Evolutionary conservation across 2,888 invertebrate species (phyloP), one percentile per base, ranked within the genome.

Genomic region (Timema cristinae): DNA sequence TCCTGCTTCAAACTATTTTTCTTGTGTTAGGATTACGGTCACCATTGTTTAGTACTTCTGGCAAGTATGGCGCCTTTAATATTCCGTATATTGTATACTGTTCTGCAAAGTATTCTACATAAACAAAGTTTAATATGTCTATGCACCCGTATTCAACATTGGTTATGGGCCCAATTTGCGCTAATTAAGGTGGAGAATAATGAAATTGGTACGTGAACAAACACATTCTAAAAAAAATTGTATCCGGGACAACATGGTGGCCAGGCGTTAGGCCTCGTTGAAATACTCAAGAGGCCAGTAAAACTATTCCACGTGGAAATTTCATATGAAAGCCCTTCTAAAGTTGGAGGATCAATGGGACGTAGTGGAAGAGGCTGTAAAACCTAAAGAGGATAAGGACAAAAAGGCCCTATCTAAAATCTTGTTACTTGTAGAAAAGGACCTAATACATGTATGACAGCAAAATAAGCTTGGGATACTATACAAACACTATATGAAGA

Each of bases 341-440:
- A 15, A 32, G 7, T 16, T 63, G 47, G 61, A 61, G 6, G 61
- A 61, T 16, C 61, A 61, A 16, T 61, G 61, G 63, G 63, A 63
- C 47, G 16, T 32, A 32, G 5, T 15, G 7, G 32, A 63, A 15
- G 16, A 16, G 2, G 47, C 11, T 32, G 4, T 16, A 32, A 63
- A 63, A 16, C 32, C 32, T 10, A 13, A 61, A 32, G 13, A 16
- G 11, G 15, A 15, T 15, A 63, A 63, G 32, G 32, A 63, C 13
- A 15, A 16, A 7, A 63, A 63, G 32, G 63, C 63, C 16, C 47
- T 63, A 11, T 32, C 32, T 6, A 63, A 63, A 47, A 63, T 63
- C 2, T 63, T 16, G 48, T 16, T 61, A 13, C 63, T 63, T 15
- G 63, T 63, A 7, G 7, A n/a, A 32, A 63, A 63, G 8, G 5